Base-by-base conservation (phyloP, 2,888 invertebrate genomes). In the Fissipunctia ypsillon region DNA sequence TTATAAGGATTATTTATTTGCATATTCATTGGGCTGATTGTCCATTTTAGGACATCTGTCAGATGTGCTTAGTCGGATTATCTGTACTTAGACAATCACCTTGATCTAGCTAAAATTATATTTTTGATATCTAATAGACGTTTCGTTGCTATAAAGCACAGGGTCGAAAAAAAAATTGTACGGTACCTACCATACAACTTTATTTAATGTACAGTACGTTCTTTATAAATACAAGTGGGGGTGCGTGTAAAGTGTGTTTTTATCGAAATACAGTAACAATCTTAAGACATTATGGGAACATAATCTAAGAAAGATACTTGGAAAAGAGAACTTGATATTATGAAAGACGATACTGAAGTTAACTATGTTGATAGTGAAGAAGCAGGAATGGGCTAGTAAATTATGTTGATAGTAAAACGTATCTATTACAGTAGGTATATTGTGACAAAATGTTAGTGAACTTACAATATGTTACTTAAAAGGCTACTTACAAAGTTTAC, bases 1-100 rank as follows among this genome's bases (percentile, higher is more conserved):
- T 71, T 60, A n/a, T n/a, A n/a, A 28, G 54, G 66, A 79, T 79
- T 81, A 83, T 59, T 66, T 71, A 79, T 76, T 81, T 79, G 79
- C 75, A 83, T 79, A 81, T 69, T 74, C 57, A 71, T 75, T 61
- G 43, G 12, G 25, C 31, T 28, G 69, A 25, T 52, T 56, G 22
- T 25, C 68, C 69, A 73, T 59, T 71, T 83, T 71, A 67, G 54
- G 75, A 48, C 65, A 76, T 69, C 76, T 69, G 79, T 82, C 83
- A 56, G 28, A 41, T 35, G 48, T 56, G 35, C 19, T 67, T 43
- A 41, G 57, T 77, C 68, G 25, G 77, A 80, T 80, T 80, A 77
- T 57, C 3, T 31, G 28, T 31, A 50, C 1, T 59, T 56, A 52
- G 35, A 22, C 6, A 35, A 43, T 10, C 43, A 45, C 65, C 54